Base-by-base conservation (phyloP, 2,888 invertebrate species). In the Tridacna crocea region DNA sequence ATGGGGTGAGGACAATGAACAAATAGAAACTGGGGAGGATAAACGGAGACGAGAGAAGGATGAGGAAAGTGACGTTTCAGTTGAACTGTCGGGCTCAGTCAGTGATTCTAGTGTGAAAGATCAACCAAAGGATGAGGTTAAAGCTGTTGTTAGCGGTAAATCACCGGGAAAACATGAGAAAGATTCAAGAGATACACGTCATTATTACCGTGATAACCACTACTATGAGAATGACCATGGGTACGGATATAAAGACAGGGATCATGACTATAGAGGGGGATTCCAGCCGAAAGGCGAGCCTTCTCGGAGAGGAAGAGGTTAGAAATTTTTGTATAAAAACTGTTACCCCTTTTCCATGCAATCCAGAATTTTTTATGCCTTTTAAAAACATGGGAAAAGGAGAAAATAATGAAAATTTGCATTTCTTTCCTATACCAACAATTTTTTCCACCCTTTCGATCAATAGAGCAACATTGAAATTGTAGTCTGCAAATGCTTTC, bases 211-310 rank as follows among this genome's bases (percentile, higher is more conserved):
- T 61, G 80, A 83, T 13, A 70, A 79, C 24, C 72, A 79, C 60
- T 61, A 80, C 66, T 36, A 36, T 36, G 36, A 36, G 36, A 58
- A 66, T 26, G 79, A 82, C 27, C 72, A 85, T 22, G 66, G 76
- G 17, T 83, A 84, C 27, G 80, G 84, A 24, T 63, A 81, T 63
- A 80, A 80, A 77, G 74, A 83, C 36, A 70, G 83, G 47, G 80
- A 83, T 22, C 72, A 85, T 63, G 75, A 84, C 4, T 82, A 80
- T 15, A 76, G 85, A 51, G 82, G 87, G 26, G 84, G 87, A 19
- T 92, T 98, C 94, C 96, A 97, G 0, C 98, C 98, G 0, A 96
- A 97, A 27, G 98, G 98, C 0, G 98, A 98, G 94, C 98, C 98
- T 0, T 98, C 98, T 0, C 95, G 98, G 74, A 96, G 98, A 80